A percentile compares a stretch with the other conserved stretches of the same genome.
Conservation (phyloP, 2,888 invertebrate species). For the Drosophila lacicola region DNA sequence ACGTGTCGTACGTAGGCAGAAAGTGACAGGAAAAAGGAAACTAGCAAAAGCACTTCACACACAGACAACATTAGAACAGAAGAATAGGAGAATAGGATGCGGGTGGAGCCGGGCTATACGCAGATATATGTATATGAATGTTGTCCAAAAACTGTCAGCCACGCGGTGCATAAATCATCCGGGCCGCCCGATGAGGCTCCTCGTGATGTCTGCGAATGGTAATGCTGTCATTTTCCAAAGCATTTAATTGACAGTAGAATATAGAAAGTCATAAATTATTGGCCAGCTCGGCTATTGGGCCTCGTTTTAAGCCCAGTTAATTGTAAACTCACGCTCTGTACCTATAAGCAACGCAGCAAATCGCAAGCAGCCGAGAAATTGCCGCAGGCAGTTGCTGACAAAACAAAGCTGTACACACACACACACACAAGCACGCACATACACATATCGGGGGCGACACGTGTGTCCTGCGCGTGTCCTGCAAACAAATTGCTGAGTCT, state of each 20-base stretch:
- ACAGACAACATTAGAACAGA: conserved; percentile 3
- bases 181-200: conserved; percentile 29
- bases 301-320: conserved; percentile 36
- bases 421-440: conserved; percentile 1
- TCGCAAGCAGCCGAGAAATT: conserved; percentile 14
- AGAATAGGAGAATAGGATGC: too few relatives aligned
- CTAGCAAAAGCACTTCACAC: conserved; percentile 60
- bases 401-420: conserved; percentile 12
- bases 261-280: conserved; percentile 75
- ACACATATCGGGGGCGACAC: conserved; percentile 26
- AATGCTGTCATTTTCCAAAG: conserved; percentile 69
- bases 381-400: conserved; percentile 21
- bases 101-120: not conserved
- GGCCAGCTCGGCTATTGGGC: conserved; percentile 12
- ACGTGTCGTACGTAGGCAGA: conserved; percentile 58
- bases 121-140: conserved; percentile 17
- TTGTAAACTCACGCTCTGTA: conserved; percentile 38
- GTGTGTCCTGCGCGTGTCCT: conserved; percentile 49
- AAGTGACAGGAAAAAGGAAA: conserved; percentile 55
- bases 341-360: conserved; percentile 2
- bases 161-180: conserved; percentile 70
- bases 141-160: conserved; percentile 63
- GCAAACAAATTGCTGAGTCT: conserved; percentile 47
- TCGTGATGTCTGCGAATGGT: conserved; percentile 56
- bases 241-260: conserved; percentile 79